Evolutionary conservation across 2,113 vertebrate genomes (phyloP), one percentile per base, ranked within the genome.

Genomic region (Cromileptes altivelis): DNA sequence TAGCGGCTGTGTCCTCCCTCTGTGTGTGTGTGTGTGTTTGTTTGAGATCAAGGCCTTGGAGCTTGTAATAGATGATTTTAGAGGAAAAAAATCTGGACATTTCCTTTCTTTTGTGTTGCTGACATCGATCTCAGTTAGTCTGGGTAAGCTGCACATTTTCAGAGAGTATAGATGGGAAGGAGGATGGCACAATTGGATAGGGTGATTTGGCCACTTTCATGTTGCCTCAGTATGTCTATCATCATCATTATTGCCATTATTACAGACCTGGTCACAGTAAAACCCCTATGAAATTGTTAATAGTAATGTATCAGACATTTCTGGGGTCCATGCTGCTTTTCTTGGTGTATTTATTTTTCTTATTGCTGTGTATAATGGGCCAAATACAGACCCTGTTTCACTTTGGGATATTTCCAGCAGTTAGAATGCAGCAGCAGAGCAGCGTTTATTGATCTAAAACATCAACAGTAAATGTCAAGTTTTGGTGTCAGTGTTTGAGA

Each of bases 41-140:
- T 57, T 33, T 17, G 33, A 76, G 47, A 77, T 88, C 56, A 67
- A 53, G 70, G 75, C 58, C 56, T 78, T 5, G n/a, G 21, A 70
- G 33, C 49, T 57, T 73, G 68, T 74, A 78, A 78, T 42, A 57
- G 70, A 76, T n/a, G 67, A 62, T 47, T 86, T 86, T 68, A 63
- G 19, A 45, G 33, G 30, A 37, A 85, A 80, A 0, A 23, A 9
- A 13, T 67, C 17, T 78, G 1, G 71, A 76, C 61, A 56, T 68
- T 70, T 81, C 25, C 12, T 42, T 19, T 61, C 37, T 57, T 77
- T 64, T 65, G 23, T 50, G 17, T 60, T 0, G 1, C 37, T 69
- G 68, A 80, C 62, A 64, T 18, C 4, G 62, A 78, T 83, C 60
- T 71, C 13, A 30, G 52, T 70, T 10, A 30, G 62, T 77, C 58